Base-by-base conservation (phyloP, 2,797 vertebrate genomes). In the Danio choprae region DNA sequence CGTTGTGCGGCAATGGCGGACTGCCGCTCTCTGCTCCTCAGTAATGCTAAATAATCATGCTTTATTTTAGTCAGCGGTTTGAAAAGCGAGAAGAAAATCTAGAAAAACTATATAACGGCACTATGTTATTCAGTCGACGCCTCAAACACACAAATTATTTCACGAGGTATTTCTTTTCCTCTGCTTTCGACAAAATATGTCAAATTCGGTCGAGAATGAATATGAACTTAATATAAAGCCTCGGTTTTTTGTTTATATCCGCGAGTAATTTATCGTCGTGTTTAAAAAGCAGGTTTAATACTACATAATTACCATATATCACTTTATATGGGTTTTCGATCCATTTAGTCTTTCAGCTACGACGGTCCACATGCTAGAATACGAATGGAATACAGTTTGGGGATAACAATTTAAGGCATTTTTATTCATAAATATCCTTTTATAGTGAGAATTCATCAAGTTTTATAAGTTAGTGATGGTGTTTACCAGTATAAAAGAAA, bases 1-100 rank as follows among this genome's bases (percentile, higher is more conserved):
- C 16, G 38, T 11, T n/a, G 15, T 40, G 56, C 4, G 11, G 48
- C 53, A 67, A 79, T 51, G 72, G 79, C 72, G 76, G 79, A 69
- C 67, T 12, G 43, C 13, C 18, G 40, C 43, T 46, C 36, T 79
- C 50, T 51, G 58, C 29, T 13, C 15, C 60, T 8, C 9, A 13
- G 7, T 3, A 41, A 72, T 46, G 12, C n/a, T 13, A 59, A 40
- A 70, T 59, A 7, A 46, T 15, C 13, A 43, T 8, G 29, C 4
- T 51, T 43, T 43, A 62, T 40, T 38, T 48, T 55, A 2, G 68
- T 7, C 5, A 20, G 5, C 58, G 38, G 7, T 9, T 15, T 40
- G 1, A 73, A 15, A 68, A 58, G 20, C 4, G 1, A 43, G 29
- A 44, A 12, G 9, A 10, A 48, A 29, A 29, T 48, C 0, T 2